Conservation (phyloP, 2,888 invertebrate genomes). For the Epinotia bilunana region DNA sequence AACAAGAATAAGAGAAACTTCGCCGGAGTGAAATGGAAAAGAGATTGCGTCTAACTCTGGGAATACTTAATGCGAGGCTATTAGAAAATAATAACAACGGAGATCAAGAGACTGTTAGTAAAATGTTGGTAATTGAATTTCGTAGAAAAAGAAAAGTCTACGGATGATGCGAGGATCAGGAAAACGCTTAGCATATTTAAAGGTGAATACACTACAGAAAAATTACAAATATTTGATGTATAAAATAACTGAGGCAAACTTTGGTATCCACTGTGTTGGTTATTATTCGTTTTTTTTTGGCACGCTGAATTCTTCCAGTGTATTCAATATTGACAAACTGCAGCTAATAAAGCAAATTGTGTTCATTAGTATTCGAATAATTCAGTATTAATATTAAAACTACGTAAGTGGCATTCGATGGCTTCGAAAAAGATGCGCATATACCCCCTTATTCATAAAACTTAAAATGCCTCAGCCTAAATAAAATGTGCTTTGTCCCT, state of each 20-base stretch:
- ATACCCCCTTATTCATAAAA: too few relatives aligned
- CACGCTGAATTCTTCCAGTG: background rate
- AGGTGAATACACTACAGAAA: background rate
- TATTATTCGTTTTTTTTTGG: background rate
- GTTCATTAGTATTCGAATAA: too few relatives aligned
- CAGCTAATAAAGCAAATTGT: too few relatives aligned
- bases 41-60: conserved; percentile 32
- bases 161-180: background rate
- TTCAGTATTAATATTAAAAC: background rate
- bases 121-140: conserved; percentile 29
- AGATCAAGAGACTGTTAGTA: conserved; percentile 21
- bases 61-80: conserved; percentile 37
- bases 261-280: background rate
- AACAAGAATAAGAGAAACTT: conserved; percentile 54
- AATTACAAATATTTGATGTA: background rate
- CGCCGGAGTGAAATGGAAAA: conserved; percentile 49
- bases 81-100: conserved; percentile 34
- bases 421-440: too few relatives aligned
- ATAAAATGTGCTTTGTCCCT: too few relatives aligned
- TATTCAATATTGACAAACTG: too few relatives aligned
- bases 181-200: background rate
- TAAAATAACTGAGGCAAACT: background rate
- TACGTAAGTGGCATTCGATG: background rate
- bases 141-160: conserved; percentile 8
- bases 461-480: too few relatives aligned